Evolutionary conservation across 2,888 invertebrate species (phyloP), one percentile per base, ranked within the genome.

Genomic region (Thereva nobilitata): DNA sequence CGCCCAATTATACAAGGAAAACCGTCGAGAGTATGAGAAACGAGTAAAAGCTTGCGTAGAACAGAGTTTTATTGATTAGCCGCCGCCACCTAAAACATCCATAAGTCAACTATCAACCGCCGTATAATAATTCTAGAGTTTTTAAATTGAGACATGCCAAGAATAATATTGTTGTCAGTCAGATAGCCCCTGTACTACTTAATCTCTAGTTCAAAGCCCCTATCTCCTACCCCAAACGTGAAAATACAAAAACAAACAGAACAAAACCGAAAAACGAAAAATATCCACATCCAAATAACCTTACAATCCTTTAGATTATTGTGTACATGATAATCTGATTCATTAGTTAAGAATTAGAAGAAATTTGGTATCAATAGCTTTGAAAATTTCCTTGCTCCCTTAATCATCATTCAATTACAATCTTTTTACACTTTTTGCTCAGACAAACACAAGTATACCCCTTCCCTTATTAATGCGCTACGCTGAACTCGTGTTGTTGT

Each of bases 1-100:
- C 78, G 98, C 98, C 74, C 97, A 98, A 85, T 88, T 99, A 78
- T 99, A 98, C 85, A 97, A 97, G 86, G 97, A 98, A 84, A 98
- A 98, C 83, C 89, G 97, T 78, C 88, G 98, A 78, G 98, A 98
- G 85, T 99, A 99, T 83, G 97, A 98, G 86, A 98, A 98, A 85
- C 89, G 96, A 86, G 98, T 99, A 79, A 95, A 96, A 87, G 95
- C 95, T 79, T 96, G 97, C 83, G 98, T 99, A 80, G 98, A 99
- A 87, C 97, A 97, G 85, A 97, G 96, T 84, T 98, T 97, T 90
- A 92, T 93, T 84, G 94, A 94, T 87, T 94, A 93, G 78, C 81
- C 54, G 55, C 64, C 49, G 52, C 49, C 49, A 42, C n/a, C 23
- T 47, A 8, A 23, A 63, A 41, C 52, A 63, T 52, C 52, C 38